Base-by-base conservation (phyloP, 2,797 vertebrate genomes). In the Sebastes minor region DNA sequence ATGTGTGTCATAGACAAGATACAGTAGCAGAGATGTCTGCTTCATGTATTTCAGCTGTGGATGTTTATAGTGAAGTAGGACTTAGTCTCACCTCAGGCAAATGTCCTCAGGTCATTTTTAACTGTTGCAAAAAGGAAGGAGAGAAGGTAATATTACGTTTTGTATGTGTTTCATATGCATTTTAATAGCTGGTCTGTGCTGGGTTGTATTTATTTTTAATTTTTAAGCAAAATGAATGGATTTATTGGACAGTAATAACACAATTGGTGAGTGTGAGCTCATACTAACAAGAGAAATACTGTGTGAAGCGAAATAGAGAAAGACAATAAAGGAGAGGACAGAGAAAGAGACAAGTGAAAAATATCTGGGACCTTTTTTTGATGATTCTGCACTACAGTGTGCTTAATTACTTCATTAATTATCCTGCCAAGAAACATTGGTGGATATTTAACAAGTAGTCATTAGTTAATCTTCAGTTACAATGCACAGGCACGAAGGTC, bases 401-500 rank as follows among this genome's bases (percentile, higher is more conserved):
- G 61, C 81, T 62, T 94, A 94, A 95, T 95, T 92, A 93, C 87
- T 89, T 78, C 89, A 94, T 95, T 95, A 91, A 94, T 95, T 94
- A 93, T 91, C 86, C 82, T 89, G 84, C 73, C 85, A 84, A 59
- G 20, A 82, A 80, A 90, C 90, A 93, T 80, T 86, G 74, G 63
- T 67, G 79, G 79, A 90, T 87, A 91, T 93, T 94, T 94, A 93
- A 94, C 88, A 92, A 89, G 88, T 71, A 90, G 85, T 88, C 92
- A 92, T 95, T 93, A 92, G 91, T 92, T 92, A 91, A 93, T 94
- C 90, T 93, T 92, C 84, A 88, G 82, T 90, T 93, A 93, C 80
- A 93, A 92, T 88, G 82, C 84, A 80, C 82, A 81, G 70, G 68
- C 86, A 90, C 42, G 55, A 91, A 94, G 94, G 93, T 94, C 94